phyloP scores from a whole-genome alignment of 2,888 invertebrate species.

The Xestia sexstrigata region DNA sequence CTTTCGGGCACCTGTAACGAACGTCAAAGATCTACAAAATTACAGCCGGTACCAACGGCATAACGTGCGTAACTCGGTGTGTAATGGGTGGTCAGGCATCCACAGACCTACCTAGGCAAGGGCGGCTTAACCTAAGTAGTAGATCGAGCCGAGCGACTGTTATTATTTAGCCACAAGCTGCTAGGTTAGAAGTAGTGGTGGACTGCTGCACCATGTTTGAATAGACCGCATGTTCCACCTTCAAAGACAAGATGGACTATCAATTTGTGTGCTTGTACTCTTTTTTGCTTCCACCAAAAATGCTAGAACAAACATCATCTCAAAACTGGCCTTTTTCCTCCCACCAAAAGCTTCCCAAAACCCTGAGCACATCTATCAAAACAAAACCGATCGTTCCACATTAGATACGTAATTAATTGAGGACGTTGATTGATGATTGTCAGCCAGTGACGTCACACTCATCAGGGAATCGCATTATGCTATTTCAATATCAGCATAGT shows the following conservation, averaged over 20 bases:
- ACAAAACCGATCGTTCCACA: slow-evolving; percentile 72
- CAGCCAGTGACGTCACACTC: slow-evolving; percentile 74
- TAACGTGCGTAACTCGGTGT: no score
- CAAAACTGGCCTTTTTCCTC: not conserved
- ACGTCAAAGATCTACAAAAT: no score
- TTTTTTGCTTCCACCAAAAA: not conserved
- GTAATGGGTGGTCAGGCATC: no score
- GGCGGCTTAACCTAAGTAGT: no score
- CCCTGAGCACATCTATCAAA: slow-evolving; percentile 53
- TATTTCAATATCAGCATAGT: slow-evolving; percentile 59
- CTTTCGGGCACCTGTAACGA: no score
- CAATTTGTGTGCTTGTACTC: not conserved
- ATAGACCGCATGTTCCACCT: not conserved
- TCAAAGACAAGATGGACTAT: not conserved
- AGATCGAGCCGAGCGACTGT: no score
- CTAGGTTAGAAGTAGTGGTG: no score
- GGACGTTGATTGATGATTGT: slow-evolving; percentile 77
- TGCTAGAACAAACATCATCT: not conserved
- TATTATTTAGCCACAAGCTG: no score
- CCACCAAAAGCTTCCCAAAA: not conserved
- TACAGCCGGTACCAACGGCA: no score
- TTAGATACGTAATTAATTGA: slow-evolving; percentile 81
- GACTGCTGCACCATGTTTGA: not conserved
- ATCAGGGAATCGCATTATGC: slow-evolving; percentile 74
- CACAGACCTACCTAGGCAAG: no score